Evolutionary conservation across 2,888 invertebrate species (phyloP).

Genomic region (Drosophila helvetica): DNA sequence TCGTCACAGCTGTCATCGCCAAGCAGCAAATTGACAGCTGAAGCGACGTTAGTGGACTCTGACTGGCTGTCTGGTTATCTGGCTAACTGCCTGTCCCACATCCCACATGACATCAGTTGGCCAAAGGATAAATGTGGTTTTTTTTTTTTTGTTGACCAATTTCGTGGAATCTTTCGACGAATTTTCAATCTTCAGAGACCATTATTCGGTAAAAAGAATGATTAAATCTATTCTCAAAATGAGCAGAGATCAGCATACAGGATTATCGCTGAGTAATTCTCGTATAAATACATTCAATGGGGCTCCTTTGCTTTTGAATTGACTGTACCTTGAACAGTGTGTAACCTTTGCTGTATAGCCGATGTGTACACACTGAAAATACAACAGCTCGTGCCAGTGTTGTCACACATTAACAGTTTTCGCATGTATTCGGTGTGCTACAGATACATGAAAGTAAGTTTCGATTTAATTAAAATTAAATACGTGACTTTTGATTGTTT

Average conservation of each 20-base stretch:
- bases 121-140: constrained; percentile 11
- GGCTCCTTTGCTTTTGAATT: not conserved
- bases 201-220: too few relatives aligned
- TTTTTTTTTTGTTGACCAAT: not conserved
- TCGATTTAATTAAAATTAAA: too few relatives aligned
- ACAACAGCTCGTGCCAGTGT: not conserved
- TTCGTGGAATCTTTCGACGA: not conserved
- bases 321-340: not conserved
- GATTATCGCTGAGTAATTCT: not conserved
- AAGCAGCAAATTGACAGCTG: constrained; percentile 41
- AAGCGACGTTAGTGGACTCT: constrained; percentile 18
- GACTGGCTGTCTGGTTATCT: constrained; percentile 11
- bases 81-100: constrained; percentile 14
- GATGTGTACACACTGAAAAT: not conserved
- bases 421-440: too few relatives aligned
- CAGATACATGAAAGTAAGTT: too few relatives aligned
- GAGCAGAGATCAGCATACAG: too few relatives aligned
- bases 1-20: constrained; percentile 42
- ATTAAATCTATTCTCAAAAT: too few relatives aligned
- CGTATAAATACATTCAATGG: not conserved
- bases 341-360: not conserved
- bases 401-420: too few relatives aligned
- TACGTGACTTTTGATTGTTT: too few relatives aligned
- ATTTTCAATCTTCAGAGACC: not conserved
- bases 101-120: constrained; percentile 40